These are phyloP conservation scores for Psittacula echo DNA, from an alignment of 2,797 vertebrate species.

Conservation along the genomic window DNA sequence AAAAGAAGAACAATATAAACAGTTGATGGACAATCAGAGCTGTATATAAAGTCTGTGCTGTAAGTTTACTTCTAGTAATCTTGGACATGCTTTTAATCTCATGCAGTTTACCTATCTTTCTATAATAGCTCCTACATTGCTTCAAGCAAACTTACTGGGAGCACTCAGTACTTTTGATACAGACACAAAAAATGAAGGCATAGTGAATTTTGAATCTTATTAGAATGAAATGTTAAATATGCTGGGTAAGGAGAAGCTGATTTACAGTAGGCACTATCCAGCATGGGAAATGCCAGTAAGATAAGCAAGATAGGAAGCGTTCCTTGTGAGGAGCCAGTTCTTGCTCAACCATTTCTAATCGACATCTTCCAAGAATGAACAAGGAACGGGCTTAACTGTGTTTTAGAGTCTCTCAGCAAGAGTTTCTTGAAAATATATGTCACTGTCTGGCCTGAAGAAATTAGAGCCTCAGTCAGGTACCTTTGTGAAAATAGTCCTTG, in stretches of 20 bases:
- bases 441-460: neutral
- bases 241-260: neutral
- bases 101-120: neutral
- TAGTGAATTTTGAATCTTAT: neutral
- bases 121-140: neutral
- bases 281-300: neutral
- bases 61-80: neutral
- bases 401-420: neutral
- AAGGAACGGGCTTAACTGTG: neutral
- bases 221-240: neutral
- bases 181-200: neutral
- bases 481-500: neutral
- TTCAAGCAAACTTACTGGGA: neutral
- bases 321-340: neutral
- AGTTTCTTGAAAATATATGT: neutral
- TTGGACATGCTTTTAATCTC: neutral
- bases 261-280: neutral
- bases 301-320: conserved; percentile 3
- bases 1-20: neutral
- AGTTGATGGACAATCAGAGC: neutral
- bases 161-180: neutral
- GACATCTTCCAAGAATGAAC: neutral
- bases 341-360: neutral
- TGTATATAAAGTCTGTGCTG: neutral
- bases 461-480: neutral